Conservation (phyloP, 2,797 vertebrate genomes). For the Bradypodion ventrale region DNA sequence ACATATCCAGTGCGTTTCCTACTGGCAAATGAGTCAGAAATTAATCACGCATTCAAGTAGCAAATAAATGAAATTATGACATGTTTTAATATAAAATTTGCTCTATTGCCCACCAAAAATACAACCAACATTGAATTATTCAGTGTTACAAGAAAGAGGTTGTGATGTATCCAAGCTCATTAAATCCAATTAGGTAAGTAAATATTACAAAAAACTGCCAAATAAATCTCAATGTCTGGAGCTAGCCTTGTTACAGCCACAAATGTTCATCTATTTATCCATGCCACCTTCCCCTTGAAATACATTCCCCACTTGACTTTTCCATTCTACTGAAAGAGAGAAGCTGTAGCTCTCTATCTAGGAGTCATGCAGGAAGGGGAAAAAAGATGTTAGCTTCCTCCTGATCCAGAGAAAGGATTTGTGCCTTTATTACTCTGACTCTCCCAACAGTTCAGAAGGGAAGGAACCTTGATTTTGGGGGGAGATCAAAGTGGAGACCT, state of each 20-base stretch:
- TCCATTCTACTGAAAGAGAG: neutral
- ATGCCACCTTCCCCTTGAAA: neutral
- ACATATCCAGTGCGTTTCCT: neutral
- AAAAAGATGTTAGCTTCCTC: neutral
- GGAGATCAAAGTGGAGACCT: neutral
- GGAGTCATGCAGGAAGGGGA: neutral
- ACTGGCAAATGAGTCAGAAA: neutral
- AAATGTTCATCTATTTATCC: neutral
- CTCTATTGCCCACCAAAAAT: neutral
- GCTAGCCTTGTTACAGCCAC: neutral
- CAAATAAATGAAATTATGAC: neutral
- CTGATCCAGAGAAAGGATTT: neutral
- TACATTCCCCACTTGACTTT: neutral
- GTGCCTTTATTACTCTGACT: neutral
- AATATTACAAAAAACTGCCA: slow-evolving; percentile 12
- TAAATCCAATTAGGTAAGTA: neutral
- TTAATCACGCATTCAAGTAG: neutral
- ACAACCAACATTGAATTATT: neutral
- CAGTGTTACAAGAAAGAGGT: neutral
- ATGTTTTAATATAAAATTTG: slow-evolving; percentile 9
- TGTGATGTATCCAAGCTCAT: neutral
- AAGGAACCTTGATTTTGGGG: neutral
- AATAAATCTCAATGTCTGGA: neutral
- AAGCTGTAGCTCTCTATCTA: neutral
- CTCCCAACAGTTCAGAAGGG: neutral